Evolutionary conservation across 23 tunicate species (phyloP), one percentile per base, ranked within the genome.

Genomic region (Trididemnum clinides): DNA sequence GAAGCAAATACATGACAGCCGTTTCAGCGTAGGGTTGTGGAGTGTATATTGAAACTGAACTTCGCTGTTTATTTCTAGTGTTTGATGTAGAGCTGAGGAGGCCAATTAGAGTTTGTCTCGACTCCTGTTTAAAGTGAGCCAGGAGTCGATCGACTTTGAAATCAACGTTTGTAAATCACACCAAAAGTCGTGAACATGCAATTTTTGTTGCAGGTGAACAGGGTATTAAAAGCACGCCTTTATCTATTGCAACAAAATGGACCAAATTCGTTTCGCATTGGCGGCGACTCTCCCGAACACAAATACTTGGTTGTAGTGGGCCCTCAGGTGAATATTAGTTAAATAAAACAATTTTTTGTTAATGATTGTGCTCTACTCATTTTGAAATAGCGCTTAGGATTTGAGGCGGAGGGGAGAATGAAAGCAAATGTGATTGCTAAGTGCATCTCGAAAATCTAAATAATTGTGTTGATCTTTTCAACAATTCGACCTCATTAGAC

Each of bases 281-380:
- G 97, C 10, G 97, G 91, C 30, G 97, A 92, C 59, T 92, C 97
- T 33, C 97, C 91, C 1, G 97, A 92, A 34, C 97, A 92, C 65
- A 92, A 92, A 39, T 92, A 88, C 37, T 35, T 90, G 81, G 90
- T 92, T 18, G 83, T 92, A 28, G 84, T 92, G 12, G 97, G 97
- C 1, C 97, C 97, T 23, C 97, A 92, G 97, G 97, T 92, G 57
- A n/a, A n/a, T n/a, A n/a, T n/a, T n/a, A n/a, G n/a, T n/a, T n/a
- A n/a, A n/a, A n/a, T n/a, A n/a, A n/a, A n/a, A n/a, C n/a, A n/a
- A n/a, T n/a, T n/a, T n/a, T n/a, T n/a, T n/a, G n/a, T n/a, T n/a
- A n/a, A n/a, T n/a, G n/a, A n/a, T n/a, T n/a, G n/a, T n/a, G n/a
- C n/a, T n/a, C n/a, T n/a, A n/a, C n/a, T n/a, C n/a, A n/a, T n/a